A percentile compares a stretch with the other conserved stretches of the same genome.
phyloP scores from a whole-genome alignment of 23 tunicate genomes.

The Trididemnum miniatum region DNA sequence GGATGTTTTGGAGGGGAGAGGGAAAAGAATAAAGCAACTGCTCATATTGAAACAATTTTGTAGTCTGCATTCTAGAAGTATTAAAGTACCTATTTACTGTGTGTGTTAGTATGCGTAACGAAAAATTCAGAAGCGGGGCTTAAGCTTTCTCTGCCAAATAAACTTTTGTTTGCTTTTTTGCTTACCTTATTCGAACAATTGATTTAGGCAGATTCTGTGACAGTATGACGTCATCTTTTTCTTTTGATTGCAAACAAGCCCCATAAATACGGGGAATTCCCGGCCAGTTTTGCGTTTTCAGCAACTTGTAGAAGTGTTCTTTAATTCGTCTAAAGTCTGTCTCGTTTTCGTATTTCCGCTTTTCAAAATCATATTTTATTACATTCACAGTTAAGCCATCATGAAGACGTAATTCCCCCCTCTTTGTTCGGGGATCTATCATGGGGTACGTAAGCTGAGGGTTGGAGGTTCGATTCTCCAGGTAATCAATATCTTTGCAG shows the following conservation, averaged over 20 bases:
- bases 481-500: background rate
- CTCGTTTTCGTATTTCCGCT: background rate
- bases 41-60: too few relatives aligned
- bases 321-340: slow-evolving; percentile 10
- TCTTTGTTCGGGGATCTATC: background rate
- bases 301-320: slow-evolving; percentile 17
- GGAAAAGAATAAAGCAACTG: too few relatives aligned
- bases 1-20: too few relatives aligned
- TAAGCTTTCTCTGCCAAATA: too few relatives aligned
- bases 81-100: too few relatives aligned
- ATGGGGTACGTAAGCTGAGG: slow-evolving; percentile 3
- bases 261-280: slow-evolving; percentile 70
- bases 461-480: background rate
- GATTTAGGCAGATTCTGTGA: background rate
- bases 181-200: background rate
- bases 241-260: slow-evolving; percentile 38
- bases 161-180: too few relatives aligned
- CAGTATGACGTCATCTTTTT: slow-evolving; percentile 26
- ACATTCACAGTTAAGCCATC: slow-evolving; percentile 1
- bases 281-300: slow-evolving; percentile 61
- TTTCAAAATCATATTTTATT: background rate
- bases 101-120: too few relatives aligned
- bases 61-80: too few relatives aligned
- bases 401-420: slow-evolving; percentile 9
- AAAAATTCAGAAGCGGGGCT: too few relatives aligned